Base-by-base conservation (phyloP, 2,797 vertebrate species). In the Propithecus deckenii region DNA sequence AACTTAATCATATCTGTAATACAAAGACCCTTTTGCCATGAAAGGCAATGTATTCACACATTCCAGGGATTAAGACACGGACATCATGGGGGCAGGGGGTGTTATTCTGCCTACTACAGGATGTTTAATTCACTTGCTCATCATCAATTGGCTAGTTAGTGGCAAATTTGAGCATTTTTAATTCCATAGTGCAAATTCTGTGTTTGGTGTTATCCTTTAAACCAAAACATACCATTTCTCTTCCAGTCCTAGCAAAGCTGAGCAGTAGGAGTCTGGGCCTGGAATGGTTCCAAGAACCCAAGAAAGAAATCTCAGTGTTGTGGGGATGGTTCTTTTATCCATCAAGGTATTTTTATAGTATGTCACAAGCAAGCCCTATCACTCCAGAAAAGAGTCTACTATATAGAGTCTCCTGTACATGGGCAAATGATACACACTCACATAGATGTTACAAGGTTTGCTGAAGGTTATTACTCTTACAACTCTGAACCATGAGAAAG, bases 11-110 rank as follows among this genome's bases (percentile, higher is more conserved):
- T 12, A 20, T 35, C 35, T 48, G 25, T 28, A 67, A 79, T 15
- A 18, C 32, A 80, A 84, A 84, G 22, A 52, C 25, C 35, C 75
- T 67, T 93, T 84, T 41, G 38, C 38, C 83, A 11, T 20, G 5
- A 28, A 79, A 74, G 41, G 23, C 23, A 43, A 72, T 2, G 48
- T 18, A 76, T 41, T 55, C 48, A 74, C 38, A 57, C 48, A 79
- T 48, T 71, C 67, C 18, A 14, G 43, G 4, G 35, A 76, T 52
- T 48, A 55, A 72, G 6, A 65, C 0, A 2, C 25, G 38, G n/a
- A 46, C 28, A 46, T n/a, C 12, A 13, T 4, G 17, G 13, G 38
- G 3, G 20, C 0, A 1, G 28, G 2, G 43, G 43, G 1, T 13
- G 1, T 61, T 75, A n/a, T 61, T 32, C 63, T 59, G 5, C 30